phyloP scores from a whole-genome alignment of 2,113 vertebrate genomes.

The Chinchilla lanigera region DNA sequence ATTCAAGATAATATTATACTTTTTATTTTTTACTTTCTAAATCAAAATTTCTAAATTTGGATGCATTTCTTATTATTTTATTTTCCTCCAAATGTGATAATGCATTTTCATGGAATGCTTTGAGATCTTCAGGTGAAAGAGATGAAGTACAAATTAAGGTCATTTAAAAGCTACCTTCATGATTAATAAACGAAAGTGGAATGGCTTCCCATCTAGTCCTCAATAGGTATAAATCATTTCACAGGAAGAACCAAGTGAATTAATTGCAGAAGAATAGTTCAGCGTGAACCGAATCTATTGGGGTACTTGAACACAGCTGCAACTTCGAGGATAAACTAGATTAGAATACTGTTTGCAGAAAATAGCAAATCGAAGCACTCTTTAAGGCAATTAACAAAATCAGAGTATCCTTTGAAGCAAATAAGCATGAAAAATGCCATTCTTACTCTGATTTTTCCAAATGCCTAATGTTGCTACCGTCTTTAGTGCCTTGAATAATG shows the following conservation, averaged over 20 bases:
- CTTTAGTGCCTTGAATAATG: constrained; percentile 35
- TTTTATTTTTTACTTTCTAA: constrained; percentile 28
- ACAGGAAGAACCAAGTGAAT: constrained; percentile 51
- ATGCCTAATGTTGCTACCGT: constrained; percentile 62
- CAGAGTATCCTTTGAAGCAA: constrained; percentile 83
- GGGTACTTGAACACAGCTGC: constrained; percentile 80
- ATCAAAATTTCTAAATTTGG: constrained; percentile 37
- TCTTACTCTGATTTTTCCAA: constrained; percentile 77
- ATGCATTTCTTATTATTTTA: not conserved
- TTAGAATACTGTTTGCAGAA: constrained; percentile 83
- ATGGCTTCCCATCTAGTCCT: constrained; percentile 53
- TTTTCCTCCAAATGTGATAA: constrained; percentile 49
- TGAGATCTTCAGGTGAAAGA: constrained; percentile 71
- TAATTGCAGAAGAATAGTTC: constrained; percentile 72
- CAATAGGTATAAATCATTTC: constrained; percentile 69
- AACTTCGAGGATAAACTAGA: constrained; percentile 68
- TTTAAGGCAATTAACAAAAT: constrained; percentile 84
- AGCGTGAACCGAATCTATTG: constrained; percentile 57
- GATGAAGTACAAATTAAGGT: constrained; percentile 70
- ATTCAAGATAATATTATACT: not conserved
- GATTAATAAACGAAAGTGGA: constrained; percentile 56
- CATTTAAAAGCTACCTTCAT: constrained; percentile 71
- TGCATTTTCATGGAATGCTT: constrained; percentile 57
- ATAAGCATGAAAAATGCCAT: constrained; percentile 73
- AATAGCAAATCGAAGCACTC: constrained; percentile 82